Percentiles rank a stretch among this genome's conserved stretches.
Evolutionary conservation across 2,797 vertebrate species (phyloP).

Genomic region (Loriculus beryllinus): DNA sequence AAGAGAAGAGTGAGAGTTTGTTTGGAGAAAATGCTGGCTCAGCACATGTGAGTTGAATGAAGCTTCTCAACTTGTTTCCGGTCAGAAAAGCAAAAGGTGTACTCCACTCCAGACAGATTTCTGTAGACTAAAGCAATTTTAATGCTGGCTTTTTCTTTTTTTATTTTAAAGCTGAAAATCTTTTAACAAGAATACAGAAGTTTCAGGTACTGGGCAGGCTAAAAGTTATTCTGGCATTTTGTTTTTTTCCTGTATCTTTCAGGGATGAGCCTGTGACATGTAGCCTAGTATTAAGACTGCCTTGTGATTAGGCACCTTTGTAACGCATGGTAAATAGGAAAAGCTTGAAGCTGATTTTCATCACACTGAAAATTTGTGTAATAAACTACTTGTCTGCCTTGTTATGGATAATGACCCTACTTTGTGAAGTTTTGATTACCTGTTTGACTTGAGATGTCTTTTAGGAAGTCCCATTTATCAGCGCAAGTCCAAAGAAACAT

Average conservation of each 20-base stretch:
- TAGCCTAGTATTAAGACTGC: neutral
- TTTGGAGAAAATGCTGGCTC: neutral
- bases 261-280: neutral
- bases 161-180: neutral
- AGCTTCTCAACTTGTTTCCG: neutral
- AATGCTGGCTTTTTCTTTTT: neutral
- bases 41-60: neutral
- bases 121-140: neutral
- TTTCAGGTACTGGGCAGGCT: neutral
- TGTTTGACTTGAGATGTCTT: neutral
- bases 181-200: neutral
- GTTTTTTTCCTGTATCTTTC: neutral
- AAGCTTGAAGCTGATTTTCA: neutral
- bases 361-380: neutral
- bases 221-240: neutral
- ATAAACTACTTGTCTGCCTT: neutral
- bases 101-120: neutral
- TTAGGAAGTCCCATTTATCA: neutral
- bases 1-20: neutral
- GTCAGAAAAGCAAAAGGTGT: neutral
- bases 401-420: neutral
- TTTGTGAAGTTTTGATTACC: neutral
- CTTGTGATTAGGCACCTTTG: neutral
- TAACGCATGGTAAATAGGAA: neutral
- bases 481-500: neutral